phyloP scores from a whole-genome alignment of 2,113 vertebrate species.

The Cricetomys ansorgei region DNA sequence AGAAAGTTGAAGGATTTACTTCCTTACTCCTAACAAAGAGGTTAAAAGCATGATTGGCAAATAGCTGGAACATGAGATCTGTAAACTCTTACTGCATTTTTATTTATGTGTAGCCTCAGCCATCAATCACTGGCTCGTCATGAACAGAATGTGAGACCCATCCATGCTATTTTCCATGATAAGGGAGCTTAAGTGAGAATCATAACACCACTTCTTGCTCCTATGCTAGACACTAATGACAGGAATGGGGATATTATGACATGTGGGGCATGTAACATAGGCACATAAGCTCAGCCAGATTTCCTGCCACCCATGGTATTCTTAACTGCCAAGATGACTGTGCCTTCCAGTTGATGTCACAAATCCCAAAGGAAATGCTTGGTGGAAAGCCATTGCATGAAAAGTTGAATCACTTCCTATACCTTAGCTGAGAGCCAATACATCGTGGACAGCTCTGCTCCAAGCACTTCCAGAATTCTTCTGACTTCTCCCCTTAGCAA shows the following conservation, averaged over 20 bases:
- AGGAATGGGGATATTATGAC: slow-evolving; percentile 70
- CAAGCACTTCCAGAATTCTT: background rate
- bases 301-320: slow-evolving; percentile 53
- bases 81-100: slow-evolving; percentile 64
- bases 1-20: background rate
- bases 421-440: slow-evolving; percentile 15
- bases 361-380: slow-evolving; percentile 20
- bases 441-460: background rate
- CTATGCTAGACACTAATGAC: slow-evolving; percentile 77
- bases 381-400: background rate
- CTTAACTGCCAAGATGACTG: slow-evolving; percentile 56
- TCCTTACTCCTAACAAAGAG: slow-evolving; percentile 44
- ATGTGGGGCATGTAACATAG: slow-evolving; percentile 64
- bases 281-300: slow-evolving; percentile 60
- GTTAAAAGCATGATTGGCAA: slow-evolving; percentile 70
- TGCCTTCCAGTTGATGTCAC: slow-evolving; percentile 44
- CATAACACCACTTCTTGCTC: slow-evolving; percentile 62
- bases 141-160: slow-evolving; percentile 82
- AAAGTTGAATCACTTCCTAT: background rate
- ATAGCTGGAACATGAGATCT: slow-evolving; percentile 57
- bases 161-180: slow-evolving; percentile 69
- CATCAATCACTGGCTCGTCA: slow-evolving; percentile 75
- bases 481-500: background rate
- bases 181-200: slow-evolving; percentile 71
- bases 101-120: slow-evolving; percentile 77